Evolutionary conservation across 92 coral and sea anemone species (phyloP).

Genomic region (Epizoanthus illoricatus): DNA sequence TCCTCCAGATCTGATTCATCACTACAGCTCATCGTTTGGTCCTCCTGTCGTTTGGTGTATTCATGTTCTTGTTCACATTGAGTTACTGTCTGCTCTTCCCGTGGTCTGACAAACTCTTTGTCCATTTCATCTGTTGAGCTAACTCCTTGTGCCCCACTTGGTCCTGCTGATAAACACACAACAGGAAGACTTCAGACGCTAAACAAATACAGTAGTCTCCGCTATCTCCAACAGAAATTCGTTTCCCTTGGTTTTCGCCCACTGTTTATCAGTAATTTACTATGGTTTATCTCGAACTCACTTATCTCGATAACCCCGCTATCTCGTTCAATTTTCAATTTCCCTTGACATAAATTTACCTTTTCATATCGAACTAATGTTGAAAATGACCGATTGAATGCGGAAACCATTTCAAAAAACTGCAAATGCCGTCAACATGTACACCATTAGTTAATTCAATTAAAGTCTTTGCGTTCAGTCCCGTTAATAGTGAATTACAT

Average conservation of each 20-base stretch:
- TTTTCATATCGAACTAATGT: no score
- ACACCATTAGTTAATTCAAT: no score
- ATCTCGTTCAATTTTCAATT: no score
- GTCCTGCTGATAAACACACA: neutral
- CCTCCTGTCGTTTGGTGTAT: neutral
- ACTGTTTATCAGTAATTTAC: no score
- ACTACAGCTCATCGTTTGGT: slow-evolving; percentile 44
- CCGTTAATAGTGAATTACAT: no score
- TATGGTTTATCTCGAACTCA: no score
- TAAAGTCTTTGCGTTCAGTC: no score
- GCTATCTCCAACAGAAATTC: neutral
- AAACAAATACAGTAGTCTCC: neutral
- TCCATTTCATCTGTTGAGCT: slow-evolving; percentile 5
- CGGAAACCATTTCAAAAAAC: no score
- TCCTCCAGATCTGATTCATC: slow-evolving; percentile 87
- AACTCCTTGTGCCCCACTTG: neutral
- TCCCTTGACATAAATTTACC: no score
- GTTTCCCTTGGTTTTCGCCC: neutral
- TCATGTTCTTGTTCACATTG: neutral
- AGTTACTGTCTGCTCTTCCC: neutral
- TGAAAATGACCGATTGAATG: no score
- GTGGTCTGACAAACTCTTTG: neutral
- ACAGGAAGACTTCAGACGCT: neutral
- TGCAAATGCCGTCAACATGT: no score
- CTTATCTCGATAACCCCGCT: no score